Evolutionary conservation across 2,797 vertebrate genomes (phyloP), one percentile per base, ranked within the genome.

Genomic region (Eulemur mongoz): DNA sequence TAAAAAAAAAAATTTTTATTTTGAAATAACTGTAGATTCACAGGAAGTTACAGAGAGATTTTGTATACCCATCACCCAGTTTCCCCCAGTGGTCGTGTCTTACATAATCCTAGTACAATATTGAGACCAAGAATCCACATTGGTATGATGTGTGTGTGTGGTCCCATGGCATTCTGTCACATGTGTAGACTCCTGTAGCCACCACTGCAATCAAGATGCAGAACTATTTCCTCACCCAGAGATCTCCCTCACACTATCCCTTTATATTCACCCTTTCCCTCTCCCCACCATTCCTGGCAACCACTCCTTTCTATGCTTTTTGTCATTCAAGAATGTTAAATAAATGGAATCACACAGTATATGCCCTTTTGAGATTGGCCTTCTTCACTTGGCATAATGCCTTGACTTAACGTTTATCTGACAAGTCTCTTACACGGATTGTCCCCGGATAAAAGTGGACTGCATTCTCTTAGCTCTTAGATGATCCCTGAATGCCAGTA

Each of bases 171-270:
- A 14, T 54, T 22, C 35, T 76, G 20, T 30, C 8, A 17, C 14
- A 7, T 22, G 0, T 27, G 15, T n/a, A 45, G 54, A 35, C 17
- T 70, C 30, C 54, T 52, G 17, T 35, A 52, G 7, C 20, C 75
- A 30, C 23, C 27, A 20, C 5, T 18, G 54, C 18, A 7, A 9
- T 48, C 45, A 17, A 15, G 45, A n/a, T 48, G 3, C 8, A 25
- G 38, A 85, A 12, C 27, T 30, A 3, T 12, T 72, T 18, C 22
- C 3, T 72, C 25, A 57, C 45, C 13, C 23, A 18, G 3, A 35
- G 22, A 9, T 7, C n/a, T 17, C 50, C 54, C 38, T 20, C 12
- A 0, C 25, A 18, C 22, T 38, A 0, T 18, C 52, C 1, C 3
- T 14, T 43, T 57, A 32, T 18, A 59, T 9, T 73, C 40, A 30